A percentile compares a stretch with the other conserved stretches of the same genome.
These are phyloP conservation scores for Chelonus insularis DNA, from an alignment of 1,140 invertebrate species.

Conservation along the genomic window DNA sequence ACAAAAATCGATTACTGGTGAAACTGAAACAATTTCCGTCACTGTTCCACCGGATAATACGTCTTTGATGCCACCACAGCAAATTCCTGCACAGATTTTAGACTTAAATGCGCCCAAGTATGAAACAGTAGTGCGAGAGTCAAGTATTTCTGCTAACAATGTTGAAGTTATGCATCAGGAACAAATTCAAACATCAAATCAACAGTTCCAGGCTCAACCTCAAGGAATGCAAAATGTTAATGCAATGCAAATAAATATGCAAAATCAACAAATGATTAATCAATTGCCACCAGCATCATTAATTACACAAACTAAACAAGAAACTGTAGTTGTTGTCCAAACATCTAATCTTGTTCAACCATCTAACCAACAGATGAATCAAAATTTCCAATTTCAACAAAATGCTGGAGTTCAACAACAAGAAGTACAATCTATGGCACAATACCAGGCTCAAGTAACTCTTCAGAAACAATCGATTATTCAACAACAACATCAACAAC, in stretches of 20 bases:
- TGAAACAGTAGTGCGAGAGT: neutral
- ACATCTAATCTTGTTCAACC: constrained; percentile 30
- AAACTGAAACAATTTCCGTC: constrained; percentile 13
- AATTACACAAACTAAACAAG: constrained; percentile 34
- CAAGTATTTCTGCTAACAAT: neutral
- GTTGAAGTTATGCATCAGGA: constrained; percentile 28
- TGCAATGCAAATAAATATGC: constrained; percentile 31
- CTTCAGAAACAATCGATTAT: constrained; percentile 25
- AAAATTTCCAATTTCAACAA: constrained; percentile 31
- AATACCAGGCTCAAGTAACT: constrained; percentile 25
- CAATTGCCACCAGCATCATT: constrained; percentile 33
- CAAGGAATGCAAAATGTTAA: constrained; percentile 28
- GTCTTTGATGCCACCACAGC: constrained; percentile 1
- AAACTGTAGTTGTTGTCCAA: constrained; percentile 30
- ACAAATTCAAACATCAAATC: constrained; percentile 30
- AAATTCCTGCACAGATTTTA: neutral
- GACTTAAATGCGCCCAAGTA: neutral
- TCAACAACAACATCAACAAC: constrained; percentile 32
- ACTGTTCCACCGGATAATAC: neutral
- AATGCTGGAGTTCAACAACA: constrained; percentile 14
- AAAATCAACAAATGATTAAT: constrained; percentile 37
- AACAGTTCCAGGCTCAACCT: constrained; percentile 28
- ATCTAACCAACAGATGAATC: constrained; percentile 28
- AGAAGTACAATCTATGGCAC: constrained; percentile 16
- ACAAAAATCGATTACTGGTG: constrained; percentile 39